Evolutionary conservation across 2,113 vertebrate genomes (phyloP).

Genomic region (Rhegmatorhina hoffmannsi): DNA sequence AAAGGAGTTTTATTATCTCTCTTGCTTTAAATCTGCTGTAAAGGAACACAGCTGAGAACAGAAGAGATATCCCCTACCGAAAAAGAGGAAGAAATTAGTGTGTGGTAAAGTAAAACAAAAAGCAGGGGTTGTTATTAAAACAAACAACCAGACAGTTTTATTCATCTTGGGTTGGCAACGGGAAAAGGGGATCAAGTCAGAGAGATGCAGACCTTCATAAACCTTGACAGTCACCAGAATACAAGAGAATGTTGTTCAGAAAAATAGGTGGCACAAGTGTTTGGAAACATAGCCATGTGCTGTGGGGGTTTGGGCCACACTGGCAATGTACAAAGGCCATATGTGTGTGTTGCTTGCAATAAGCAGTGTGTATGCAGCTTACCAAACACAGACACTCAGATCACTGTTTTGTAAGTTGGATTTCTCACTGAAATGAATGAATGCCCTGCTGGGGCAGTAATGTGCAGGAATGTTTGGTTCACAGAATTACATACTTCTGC

Average conservation of each 20-base stretch:
- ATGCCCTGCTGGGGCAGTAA: neutral
- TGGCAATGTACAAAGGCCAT: neutral
- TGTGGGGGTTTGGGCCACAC: fast-evolving
- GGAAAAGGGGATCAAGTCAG: neutral
- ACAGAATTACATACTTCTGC: neutral
- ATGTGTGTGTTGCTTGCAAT: neutral
- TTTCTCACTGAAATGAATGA: neutral
- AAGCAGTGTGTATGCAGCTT: neutral
- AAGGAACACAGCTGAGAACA: neutral
- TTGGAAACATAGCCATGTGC: neutral
- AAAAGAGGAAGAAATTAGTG: neutral
- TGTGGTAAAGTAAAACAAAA: neutral
- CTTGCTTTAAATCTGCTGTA: neutral
- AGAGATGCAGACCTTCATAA: neutral
- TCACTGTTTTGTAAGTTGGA: neutral
- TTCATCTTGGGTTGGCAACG: neutral
- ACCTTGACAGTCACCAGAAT: neutral
- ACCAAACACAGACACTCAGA: neutral
- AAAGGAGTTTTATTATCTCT: neutral
- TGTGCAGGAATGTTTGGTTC: neutral
- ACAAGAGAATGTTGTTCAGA: neutral
- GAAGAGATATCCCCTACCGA: neutral
- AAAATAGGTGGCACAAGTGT: neutral
- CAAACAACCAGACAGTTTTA: neutral
- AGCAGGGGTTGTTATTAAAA: neutral